Percentiles rank a stretch among this genome's conserved stretches.
Evolutionary conservation across 2,888 invertebrate species (phyloP).

Genomic region (Ommatoiulus sabulosus): DNA sequence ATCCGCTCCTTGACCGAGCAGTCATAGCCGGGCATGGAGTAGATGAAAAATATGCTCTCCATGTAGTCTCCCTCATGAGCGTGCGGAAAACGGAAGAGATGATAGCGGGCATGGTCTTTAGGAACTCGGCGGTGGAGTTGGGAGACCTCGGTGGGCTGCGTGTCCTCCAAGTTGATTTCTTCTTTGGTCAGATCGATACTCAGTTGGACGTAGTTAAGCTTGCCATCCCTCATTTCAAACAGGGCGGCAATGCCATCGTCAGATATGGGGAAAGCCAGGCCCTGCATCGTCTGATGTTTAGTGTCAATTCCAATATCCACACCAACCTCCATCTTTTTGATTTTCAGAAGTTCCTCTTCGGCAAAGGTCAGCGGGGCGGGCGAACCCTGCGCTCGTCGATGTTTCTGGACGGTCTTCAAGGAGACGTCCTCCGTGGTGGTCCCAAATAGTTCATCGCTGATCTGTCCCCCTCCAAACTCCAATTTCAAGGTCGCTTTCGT

Average conservation of each 20-base stretch:
- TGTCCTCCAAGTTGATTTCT: constrained; percentile 83
- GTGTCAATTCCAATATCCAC: constrained; percentile 85
- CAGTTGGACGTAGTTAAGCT: constrained; percentile 89
- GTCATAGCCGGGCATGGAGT: constrained; percentile 97
- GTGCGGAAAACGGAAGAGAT: constrained; percentile 90
- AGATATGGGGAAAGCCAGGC: constrained; percentile 89
- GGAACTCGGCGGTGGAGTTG: constrained; percentile 85
- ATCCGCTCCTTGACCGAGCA: constrained; percentile 97
- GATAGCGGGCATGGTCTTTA: constrained; percentile 87
- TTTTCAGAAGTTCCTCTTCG: constrained; percentile 85
- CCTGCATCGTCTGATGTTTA: constrained; percentile 89
- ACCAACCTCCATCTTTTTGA: constrained; percentile 77
- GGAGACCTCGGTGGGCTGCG: constrained; percentile 76
- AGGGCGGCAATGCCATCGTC: constrained; percentile 83
- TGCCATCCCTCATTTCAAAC: constrained; percentile 77
- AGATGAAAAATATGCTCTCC: constrained; percentile 93
- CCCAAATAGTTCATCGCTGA: constrained; percentile 94
- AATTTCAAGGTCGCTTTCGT: constrained; percentile 97
- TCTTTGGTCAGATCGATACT: constrained; percentile 83
- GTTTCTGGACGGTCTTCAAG: constrained; percentile 83
- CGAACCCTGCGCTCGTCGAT: constrained; percentile 80
- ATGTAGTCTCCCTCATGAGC: constrained; percentile 91
- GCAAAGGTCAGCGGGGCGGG: constrained; percentile 91
- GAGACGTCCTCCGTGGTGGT: constrained; percentile 84
- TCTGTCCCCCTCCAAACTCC: constrained; percentile 94